Base-by-base conservation (phyloP, 2,113 vertebrate species). In the Notarius lentiginosus region DNA sequence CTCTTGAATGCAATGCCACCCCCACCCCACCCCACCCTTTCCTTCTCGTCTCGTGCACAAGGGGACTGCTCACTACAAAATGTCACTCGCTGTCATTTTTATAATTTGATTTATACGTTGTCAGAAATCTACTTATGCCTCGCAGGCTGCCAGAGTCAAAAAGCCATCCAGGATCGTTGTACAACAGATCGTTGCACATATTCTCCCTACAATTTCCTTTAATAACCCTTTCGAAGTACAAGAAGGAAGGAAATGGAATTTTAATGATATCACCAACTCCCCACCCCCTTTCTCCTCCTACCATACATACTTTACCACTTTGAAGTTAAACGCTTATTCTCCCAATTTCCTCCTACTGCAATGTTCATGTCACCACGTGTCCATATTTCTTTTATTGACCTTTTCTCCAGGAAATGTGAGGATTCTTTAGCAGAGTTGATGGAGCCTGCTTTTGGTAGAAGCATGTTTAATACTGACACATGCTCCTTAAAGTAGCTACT, bases 71-170 rank as follows among this genome's bases (percentile, higher is more conserved):
- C 91, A 79, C 58, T 47, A 85, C 70, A 84, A 91, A 93, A 92
- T 92, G 92, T 93, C 90, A 92, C 91, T 87, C 83, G 55, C 90
- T 92, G 91, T 92, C 91, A 92, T 91, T 91, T 91, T 91, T 92
- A 91, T 93, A 90, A 92, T 91, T 92, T 92, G 91, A 93, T 92
- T 92, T 91, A 90, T 91, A 89, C 91, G 90, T 91, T 90, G 91
- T 92, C 91, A 91, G 85, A 92, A 89, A 91, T 91, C 89, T 92
- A 89, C 88, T 91, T 91, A 92, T 66, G 90, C 88, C 90, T 89
- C 80, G 70, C 87, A 87, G 88, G 84, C 90, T 88, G 88, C 89
- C 65, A 79, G 90, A 91, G 90, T 89, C 90, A 89, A 90, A 89
- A 88, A 91, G 89, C 90, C 87, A 63, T 87, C 86, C 86, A 88